Base-by-base conservation (phyloP, 2,113 vertebrate genomes). In the Equus przewalskii region DNA sequence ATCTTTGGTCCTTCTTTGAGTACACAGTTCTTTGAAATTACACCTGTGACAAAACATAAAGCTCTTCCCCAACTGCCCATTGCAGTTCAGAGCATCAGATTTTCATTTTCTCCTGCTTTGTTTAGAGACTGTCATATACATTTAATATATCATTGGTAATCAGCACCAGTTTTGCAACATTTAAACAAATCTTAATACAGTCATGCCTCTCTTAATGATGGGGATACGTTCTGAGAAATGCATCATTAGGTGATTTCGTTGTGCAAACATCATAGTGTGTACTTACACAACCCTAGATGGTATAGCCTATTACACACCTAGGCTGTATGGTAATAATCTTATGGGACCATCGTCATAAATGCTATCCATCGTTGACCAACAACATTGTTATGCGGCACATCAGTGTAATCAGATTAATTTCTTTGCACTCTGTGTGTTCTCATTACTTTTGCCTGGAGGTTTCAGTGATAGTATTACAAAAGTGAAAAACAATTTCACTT, bases 21-120 rank as follows among this genome's bases (percentile, higher is more conserved):
- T 58, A 62, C 5, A 22, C 44, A 56, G 26, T 85, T 93, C 92
- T 97, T 97, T 73, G 78, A 96, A 91, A 97, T 93, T 86, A 89
- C 21, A 96, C n/a, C n/a, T 89, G 44, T 19, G 4, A 49, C 70
- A 79, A 84, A 87, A 15, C 54, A 90, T 62, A 80, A 87, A 89
- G 60, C 33, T 82, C 85, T 92, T 80, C 83, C 65, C 70, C 78
- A 75, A 26, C 5, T 26, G 65, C 49, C 70, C 60, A 56, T 76
- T 58, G 65, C 51, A 83, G 21, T 60, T 22, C 15, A 69, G 46
- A 69, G 2, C 62, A 70, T 33, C 10, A 24, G 54, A 10, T 78
- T 87, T 80, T 95, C 51, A 65, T 80, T 87, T 89, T 51, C 26
- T 89, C 58, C 44, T 76, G 24, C 18, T 94, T 89, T 85, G 28